Conservation (phyloP, 2,888 invertebrate species). For the Andrena bucephala region DNA sequence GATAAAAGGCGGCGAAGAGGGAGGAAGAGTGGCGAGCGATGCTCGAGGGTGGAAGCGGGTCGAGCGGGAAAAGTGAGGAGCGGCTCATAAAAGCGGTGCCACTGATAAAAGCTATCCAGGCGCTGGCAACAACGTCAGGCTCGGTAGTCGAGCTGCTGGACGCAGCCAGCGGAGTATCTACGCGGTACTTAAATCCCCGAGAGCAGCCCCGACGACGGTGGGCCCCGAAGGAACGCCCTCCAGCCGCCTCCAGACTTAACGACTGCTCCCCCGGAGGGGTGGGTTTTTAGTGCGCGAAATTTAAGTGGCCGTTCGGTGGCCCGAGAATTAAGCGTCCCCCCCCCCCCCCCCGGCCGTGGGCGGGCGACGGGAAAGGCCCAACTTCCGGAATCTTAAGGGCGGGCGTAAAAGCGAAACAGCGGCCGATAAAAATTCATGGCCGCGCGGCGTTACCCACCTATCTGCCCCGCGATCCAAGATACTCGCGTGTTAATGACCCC, state of each 20-base stretch:
- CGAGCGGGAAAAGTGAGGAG: slow-evolving; percentile 33
- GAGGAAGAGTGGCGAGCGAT: background rate
- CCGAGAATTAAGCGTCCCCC: slow-evolving; percentile 68
- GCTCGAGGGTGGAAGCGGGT: slow-evolving; percentile 12
- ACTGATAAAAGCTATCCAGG: slow-evolving; percentile 77
- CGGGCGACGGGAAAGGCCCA: background rate
- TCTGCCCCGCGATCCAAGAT: slow-evolving; percentile 37
- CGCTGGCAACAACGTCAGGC: slow-evolving; percentile 43
- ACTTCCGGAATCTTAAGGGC: slow-evolving; percentile 62
- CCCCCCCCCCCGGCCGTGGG: background rate
- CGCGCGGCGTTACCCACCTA: background rate
- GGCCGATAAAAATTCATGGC: slow-evolving; percentile 65
- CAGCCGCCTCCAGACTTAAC: slow-evolving; percentile 61
- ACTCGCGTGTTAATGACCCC: slow-evolving; percentile 48
- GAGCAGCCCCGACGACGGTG: slow-evolving; percentile 39
- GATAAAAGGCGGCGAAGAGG: slow-evolving; percentile 13
- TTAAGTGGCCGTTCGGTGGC: slow-evolving; percentile 69
- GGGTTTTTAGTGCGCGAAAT: slow-evolving; percentile 67
- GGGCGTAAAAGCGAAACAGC: slow-evolving; percentile 52
- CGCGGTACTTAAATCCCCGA: slow-evolving; percentile 62
- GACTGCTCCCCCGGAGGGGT: slow-evolving; percentile 58
- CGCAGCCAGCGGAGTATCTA: slow-evolving; percentile 42
- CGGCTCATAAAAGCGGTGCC: slow-evolving; percentile 79
- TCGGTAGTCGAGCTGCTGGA: slow-evolving; percentile 38
- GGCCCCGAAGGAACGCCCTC: slow-evolving; percentile 39